Base-by-base conservation (phyloP, 2,113 vertebrate genomes). In the Aegypius monachus region DNA sequence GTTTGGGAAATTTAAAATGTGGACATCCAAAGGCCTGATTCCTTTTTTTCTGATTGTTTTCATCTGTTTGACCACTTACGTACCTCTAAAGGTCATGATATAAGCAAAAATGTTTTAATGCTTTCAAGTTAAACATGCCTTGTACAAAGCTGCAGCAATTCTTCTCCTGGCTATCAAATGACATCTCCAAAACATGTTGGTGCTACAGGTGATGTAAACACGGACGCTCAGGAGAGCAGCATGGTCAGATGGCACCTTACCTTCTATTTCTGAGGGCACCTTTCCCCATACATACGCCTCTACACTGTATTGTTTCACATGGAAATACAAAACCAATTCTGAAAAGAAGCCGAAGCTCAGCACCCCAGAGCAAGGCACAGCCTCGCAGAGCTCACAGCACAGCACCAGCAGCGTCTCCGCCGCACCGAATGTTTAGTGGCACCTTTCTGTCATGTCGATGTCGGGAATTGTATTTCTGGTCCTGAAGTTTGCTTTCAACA, bases 401-500 rank as follows among this genome's bases (percentile, higher is more conserved):
- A 9, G 17, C 23, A 1, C 13, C 23, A 62, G 52, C 2, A 6
- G 59, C 11, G 10, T 22, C 67, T 40, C 70, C 7, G 5, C 40
- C 8, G 38, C 65, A 18, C 3, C 10, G 2, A 65, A 2, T 3
- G 14, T 26, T 82, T 16, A 43, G 73, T 71, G 93, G 70, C 31
- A 88, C 89, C 96, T 38, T 29, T 56, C 88, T 85, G 88, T 74
- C 87, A 59, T 31, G 11, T 75, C 20, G 3, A 7, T 17, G 73
- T n/a, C 13, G 25, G 84, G 70, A 87, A 40, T 72, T 68, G 61
- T 21, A 56, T 95, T 97, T 95, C 95, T 97, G 80, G 70, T 63
- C 58, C 86, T 89, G 86, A 83, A 95, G 90, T 95, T 95, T 95
- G 50, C 88, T 95, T 83, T 93, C 94, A 94, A 65, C 32, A 2